Conservation (phyloP, 1,140 invertebrate genomes). For the Drosophila paulistorum region DNA sequence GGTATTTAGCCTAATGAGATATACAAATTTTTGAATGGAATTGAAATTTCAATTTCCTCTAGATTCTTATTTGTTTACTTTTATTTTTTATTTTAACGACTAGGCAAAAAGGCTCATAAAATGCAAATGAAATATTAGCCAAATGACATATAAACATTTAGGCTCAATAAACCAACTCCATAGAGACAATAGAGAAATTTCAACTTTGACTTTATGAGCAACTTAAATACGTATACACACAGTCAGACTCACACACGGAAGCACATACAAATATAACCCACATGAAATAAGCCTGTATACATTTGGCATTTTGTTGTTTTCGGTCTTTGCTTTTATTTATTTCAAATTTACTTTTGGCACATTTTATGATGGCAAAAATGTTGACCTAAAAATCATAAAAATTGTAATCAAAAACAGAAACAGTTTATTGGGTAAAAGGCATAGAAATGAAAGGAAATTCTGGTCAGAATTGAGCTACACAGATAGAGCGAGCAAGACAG, state of each 20-base stretch:
- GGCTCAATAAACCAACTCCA: conserved; percentile 26
- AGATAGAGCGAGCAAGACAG: conserved; percentile 15
- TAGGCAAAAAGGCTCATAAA: conserved; percentile 53
- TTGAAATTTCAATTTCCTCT: conserved; percentile 61
- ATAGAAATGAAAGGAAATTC: conserved; percentile 11
- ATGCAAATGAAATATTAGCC: conserved; percentile 62
- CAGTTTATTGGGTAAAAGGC: conserved; percentile 59
- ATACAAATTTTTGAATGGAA: not conserved
- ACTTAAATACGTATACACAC: conserved; percentile 13
- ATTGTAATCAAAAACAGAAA: conserved; percentile 73
- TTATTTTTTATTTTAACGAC: conserved; percentile 20
- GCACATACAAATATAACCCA: conserved; percentile 49
- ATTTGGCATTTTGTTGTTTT: conserved; percentile 52
- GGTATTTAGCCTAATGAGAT: conserved; percentile 55
- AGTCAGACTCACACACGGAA: conserved; percentile 35
- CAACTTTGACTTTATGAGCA: conserved; percentile 33
- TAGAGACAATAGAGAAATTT: conserved; percentile 39
- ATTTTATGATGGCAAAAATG: conserved; percentile 81
- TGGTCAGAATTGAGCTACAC: conserved; percentile 6
- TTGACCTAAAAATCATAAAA: conserved; percentile 82
- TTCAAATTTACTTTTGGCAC: conserved; percentile 77
- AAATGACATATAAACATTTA: conserved; percentile 60
- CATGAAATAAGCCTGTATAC: conserved; percentile 41
- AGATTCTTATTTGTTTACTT: conserved; percentile 32
- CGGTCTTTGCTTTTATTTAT: conserved; percentile 65